Evolutionary conservation across 2,113 vertebrate genomes (phyloP).

Genomic region (Cervus canadensis): DNA sequence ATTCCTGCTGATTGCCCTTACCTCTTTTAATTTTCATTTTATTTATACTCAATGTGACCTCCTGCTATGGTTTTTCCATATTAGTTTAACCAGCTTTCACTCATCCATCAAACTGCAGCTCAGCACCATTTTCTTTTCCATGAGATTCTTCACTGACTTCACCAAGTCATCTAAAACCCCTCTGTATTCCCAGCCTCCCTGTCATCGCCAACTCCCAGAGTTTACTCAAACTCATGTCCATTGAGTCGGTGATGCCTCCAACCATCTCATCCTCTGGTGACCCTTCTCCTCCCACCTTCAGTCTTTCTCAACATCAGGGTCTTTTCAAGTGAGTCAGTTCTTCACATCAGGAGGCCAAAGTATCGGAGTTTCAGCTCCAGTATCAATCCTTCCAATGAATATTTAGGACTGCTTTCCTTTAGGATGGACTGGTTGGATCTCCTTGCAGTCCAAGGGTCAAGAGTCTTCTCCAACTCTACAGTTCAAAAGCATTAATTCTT

Average conservation of each 20-base stretch:
- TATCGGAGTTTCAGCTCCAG: not conserved
- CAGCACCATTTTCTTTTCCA: not conserved
- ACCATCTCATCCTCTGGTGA: not conserved
- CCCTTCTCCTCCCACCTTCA: not conserved
- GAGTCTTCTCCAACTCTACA: not conserved
- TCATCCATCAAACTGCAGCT: not conserved
- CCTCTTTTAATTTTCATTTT: not conserved
- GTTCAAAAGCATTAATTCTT: not conserved
- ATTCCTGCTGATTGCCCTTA: not conserved
- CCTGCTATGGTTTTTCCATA: not conserved
- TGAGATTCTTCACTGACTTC: not conserved
- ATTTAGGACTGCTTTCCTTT: not conserved
- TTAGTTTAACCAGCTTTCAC: not conserved
- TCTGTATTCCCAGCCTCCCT: accelerated
- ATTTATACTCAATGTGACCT: not conserved
- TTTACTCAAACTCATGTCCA: not conserved
- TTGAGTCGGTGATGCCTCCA: not conserved
- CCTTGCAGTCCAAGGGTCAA: not conserved
- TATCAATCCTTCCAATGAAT: not conserved
- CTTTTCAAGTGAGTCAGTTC: not conserved
- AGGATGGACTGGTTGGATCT: not conserved
- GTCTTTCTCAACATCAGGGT: not conserved
- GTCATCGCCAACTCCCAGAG: not conserved
- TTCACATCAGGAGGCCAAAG: not conserved
- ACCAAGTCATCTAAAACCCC: too few relatives aligned